Conservation (phyloP, 2,888 invertebrate species). For the Cheilosia variabilis region DNA sequence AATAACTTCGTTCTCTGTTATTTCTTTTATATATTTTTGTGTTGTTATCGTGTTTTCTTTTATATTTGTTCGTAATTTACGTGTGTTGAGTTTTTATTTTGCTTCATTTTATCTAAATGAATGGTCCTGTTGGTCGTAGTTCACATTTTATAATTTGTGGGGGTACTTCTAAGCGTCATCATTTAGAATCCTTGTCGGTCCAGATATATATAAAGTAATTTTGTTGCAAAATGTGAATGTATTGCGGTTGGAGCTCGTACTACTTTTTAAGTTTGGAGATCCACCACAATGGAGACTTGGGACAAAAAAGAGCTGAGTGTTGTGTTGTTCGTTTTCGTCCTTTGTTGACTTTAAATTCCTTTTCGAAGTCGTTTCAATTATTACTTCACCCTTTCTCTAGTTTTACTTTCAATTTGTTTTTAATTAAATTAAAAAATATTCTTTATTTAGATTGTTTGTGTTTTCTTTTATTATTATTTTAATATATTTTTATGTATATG, state of each 20-base stretch:
- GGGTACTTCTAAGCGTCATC: conserved; percentile 70
- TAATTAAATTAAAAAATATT: conserved; percentile 74
- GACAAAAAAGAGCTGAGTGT: conserved; percentile 20
- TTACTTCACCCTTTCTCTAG: conserved; percentile 55
- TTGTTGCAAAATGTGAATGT: conserved; percentile 54
- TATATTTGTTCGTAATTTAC: conserved; percentile 58
- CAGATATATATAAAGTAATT: conserved; percentile 30
- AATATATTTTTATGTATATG: conserved; percentile 75
- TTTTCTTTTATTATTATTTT: conserved; percentile 49
- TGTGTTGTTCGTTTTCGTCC: conserved; percentile 16
- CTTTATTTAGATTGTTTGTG: conserved; percentile 54
- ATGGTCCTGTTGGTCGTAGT: conserved; percentile 72
- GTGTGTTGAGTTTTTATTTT: conserved; percentile 45
- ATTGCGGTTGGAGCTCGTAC: conserved; percentile 39
- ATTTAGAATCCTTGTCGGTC: conserved; percentile 69
- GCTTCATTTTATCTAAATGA: conserved; percentile 73
- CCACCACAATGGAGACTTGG: conserved; percentile 33
- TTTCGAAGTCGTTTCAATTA: conserved; percentile 30
- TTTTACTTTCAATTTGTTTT: conserved; percentile 26
- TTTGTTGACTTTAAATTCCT: conserved; percentile 36
- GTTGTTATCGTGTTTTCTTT: background rate
- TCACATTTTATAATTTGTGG: conserved; percentile 61
- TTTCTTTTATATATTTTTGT: conserved; percentile 15
- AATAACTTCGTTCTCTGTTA: conserved; percentile 43
- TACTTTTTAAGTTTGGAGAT: conserved; percentile 68